Base-by-base conservation (phyloP, 2,113 vertebrate species). In the Dipodomys spectabilis region DNA sequence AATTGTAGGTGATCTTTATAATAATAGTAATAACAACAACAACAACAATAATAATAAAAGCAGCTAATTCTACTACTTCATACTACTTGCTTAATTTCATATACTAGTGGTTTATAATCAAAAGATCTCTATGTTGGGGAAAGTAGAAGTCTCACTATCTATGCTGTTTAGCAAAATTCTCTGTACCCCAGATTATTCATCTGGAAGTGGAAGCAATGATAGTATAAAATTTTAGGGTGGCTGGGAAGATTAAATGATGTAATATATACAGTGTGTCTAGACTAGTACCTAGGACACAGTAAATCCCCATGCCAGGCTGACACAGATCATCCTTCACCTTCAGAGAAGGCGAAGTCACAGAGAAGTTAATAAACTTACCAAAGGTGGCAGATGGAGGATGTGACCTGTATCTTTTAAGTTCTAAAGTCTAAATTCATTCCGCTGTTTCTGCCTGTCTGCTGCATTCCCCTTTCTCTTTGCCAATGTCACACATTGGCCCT, bases 181-280 rank as follows among this genome's bases (percentile, higher is more conserved):
- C 6, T 28, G 2, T n/a, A 23, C 18, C 45, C 62, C 28, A 67
- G 25, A 22, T 64, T n/a, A 32, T 82, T 87, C 65, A 79, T 74
- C 68, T 90, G 27, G 28, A 81, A 92, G 45, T 87, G 81, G 23
- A 85, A 79, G 74, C n/a, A 27, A 82, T 27, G 30, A n/a, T 45
- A 65, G 4, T 4, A 10, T 69, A 44, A 44, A 75, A 57, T 57
- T 53, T 25, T 2, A 9, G 62, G 11, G 30, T 18, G n/a, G 9
- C 23, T 88, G 67, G 74, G 44, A 92, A 44, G 35, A 72, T 49
- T 73, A 65, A 60, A 2, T 60, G 7, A 44, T 19, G 9, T 64
- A 32, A 49, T 53, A 19, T 32, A 30, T 15, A 1, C 11, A 16
- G 16, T 13, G 32, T 53, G 18, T 45, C 32, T 30, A 5, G 20